Evolutionary conservation across 2,113 vertebrate species (phyloP), one percentile per base, ranked within the genome.

Genomic region (Hiodon alosoides): DNA sequence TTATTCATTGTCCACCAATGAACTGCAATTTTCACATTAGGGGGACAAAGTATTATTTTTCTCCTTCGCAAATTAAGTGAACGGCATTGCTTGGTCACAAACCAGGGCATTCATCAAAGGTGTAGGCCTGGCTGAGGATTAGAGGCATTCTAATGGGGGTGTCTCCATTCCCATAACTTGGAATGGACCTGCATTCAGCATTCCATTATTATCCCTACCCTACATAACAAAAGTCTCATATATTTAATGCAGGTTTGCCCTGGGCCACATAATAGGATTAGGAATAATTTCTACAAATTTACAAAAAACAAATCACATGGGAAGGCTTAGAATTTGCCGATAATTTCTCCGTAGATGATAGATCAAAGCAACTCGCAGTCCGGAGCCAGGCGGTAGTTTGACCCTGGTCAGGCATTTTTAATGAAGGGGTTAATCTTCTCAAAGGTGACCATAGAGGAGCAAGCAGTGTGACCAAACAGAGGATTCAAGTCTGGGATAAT

Each of bases 401-500:
- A 98, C 96, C 96, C 93, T 88, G 89, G 93, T 92, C 90, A 91
- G 91, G 94, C 90, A 91, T 95, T 95, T 91, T 93, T 94, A 97
- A 97, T 98, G 96, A 98, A 98, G 96, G 97, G 96, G 97, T 99
- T 98, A 99, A 99, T 98, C 97, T 98, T 93, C 92, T 97, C 94
- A 87, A 92, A 95, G 94, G 94, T 97, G 94, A 98, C 94, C 90
- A 96, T 96, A 96, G 93, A 99, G 90, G 87, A 94, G 93, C 95
- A 95, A 90, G 89, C 90, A 92, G 91, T 98, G 97, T 98, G 97
- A 99, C 97, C 95, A 97, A 98, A 97, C 90, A 94, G 93, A 98
- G 93, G 89, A 95, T 94, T 94, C 92, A 92, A 92, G 91, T 86
- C 90, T 90, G 87, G 85, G 79, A 91, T 93, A 94, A 93, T 89